A percentile compares a stretch with the other conserved stretches of the same genome.
Conservation (phyloP, 2,113 vertebrate species). For the Grus americana region DNA sequence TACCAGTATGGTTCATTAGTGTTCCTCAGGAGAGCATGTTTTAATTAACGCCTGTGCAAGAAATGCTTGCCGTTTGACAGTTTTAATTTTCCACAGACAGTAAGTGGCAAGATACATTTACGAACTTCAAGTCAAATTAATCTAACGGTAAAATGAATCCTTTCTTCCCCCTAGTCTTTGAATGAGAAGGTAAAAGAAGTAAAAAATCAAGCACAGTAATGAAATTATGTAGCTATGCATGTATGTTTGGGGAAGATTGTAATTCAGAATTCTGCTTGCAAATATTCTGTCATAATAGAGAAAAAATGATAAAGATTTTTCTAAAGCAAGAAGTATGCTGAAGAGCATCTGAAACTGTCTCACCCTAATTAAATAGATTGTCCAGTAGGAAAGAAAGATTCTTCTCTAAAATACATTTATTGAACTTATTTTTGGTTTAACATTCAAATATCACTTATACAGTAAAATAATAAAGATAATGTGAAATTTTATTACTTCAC, state of each 20-base stretch:
- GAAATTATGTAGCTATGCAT: background rate
- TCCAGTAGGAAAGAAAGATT: background rate
- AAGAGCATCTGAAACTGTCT: background rate
- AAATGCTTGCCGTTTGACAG: accelerated
- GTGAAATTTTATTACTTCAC: background rate
- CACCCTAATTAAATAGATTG: background rate
- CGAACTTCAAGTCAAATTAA: background rate
- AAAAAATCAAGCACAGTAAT: background rate
- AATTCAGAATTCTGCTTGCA: background rate
- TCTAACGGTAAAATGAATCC: background rate
- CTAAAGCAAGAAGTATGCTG: background rate
- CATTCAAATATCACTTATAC: background rate
- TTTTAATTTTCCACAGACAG: background rate
- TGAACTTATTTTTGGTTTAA: background rate
- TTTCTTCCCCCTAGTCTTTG: background rate
- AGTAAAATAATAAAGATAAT: background rate
- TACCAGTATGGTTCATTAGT: background rate
- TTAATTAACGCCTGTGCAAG: background rate
- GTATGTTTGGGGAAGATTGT: background rate
- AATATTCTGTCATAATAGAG: background rate
- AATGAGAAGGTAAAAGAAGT: background rate
- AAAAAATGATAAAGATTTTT: background rate
- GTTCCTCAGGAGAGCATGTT: background rate
- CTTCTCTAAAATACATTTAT: background rate
- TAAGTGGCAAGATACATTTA: background rate